Base-by-base conservation (phyloP, 1,140 invertebrate genomes). In the Bemisia tabaci region DNA sequence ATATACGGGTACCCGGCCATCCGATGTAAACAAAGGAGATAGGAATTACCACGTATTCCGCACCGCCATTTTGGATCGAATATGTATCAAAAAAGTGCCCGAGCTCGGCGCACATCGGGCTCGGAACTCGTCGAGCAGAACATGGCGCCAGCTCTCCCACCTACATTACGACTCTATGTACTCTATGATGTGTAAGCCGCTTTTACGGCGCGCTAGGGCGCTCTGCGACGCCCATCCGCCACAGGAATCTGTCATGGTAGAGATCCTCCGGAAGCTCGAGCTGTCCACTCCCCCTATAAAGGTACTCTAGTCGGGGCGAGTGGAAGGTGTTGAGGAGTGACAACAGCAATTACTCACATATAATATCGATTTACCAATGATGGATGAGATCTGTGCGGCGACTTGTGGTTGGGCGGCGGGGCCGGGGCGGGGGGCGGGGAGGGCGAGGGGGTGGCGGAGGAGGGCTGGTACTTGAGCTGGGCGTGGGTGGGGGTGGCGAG, bases 361-460 rank as follows among this genome's bases (percentile, higher is more conserved):
- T 48, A 48, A 48, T 48, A 48, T 48, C 33, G 33, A 48, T 48
- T 48, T 48, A 48, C 33, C 33, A 48, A 48, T 48, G 33, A 48
- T 9, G 33, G 33, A 48, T 48, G 33, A 48, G 33, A 48, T 5
- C 33, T 5, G n/a, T n/a, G 63, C 12, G 60, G 26, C 0, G 26
- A 60, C 22, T 65, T 17, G 64, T 69, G 69, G 62, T 71, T 70
- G 60, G 68, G 58, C 66, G 69, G 64, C 26, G 70, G 67, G 62
- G 70, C 26, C 63, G 69, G 12, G 23, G 64, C 39, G 68, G 65
- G 23, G 60, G 67, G 62, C 63, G 67, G 1, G 60, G 82, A 79
- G 80, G 82, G 76, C 80, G 82, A 78, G 81, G 79, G 68, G 80
- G 80, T 73, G 61, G 17, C n/a, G 0, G 2, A 23, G 25, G 26